A percentile compares a stretch with the other conserved stretches of the same genome.
Conservation (phyloP, 2,113 vertebrate genomes). For the Trinectes maculatus region DNA sequence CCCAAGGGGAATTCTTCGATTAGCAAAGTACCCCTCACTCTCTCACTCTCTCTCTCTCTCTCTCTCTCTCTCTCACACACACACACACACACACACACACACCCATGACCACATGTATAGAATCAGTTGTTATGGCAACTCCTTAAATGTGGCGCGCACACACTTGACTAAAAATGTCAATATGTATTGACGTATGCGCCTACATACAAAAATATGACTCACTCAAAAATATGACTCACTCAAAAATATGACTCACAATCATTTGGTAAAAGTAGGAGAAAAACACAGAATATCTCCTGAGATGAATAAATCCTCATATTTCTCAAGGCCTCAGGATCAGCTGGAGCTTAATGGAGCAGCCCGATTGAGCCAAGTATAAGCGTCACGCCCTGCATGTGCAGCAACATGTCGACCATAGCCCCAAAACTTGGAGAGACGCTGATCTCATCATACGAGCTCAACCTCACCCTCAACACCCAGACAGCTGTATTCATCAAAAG, state of each 20-base stretch:
- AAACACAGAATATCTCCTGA: neutral
- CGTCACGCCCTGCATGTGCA: slow-evolving; percentile 46
- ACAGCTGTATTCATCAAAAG: slow-evolving; percentile 14
- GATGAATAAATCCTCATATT: neutral
- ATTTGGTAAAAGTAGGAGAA: no score
- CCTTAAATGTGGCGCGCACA: slow-evolving; percentile 5
- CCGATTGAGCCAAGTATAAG: slow-evolving; percentile 1
- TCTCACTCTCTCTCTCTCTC: no score
- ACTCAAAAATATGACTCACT: no score
- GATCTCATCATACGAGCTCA: slow-evolving; percentile 49
- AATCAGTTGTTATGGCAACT: slow-evolving; percentile 40
- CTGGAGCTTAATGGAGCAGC: neutral
- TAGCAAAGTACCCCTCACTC: slow-evolving; percentile 16
- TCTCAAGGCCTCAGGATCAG: slow-evolving; percentile 9
- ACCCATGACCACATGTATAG: slow-evolving; percentile 21
- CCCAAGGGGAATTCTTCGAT: slow-evolving; percentile 44
- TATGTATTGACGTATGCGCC: neutral
- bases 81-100: slow-evolving; percentile 7
- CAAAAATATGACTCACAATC: no score
- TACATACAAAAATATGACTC: no score
- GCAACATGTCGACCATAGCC: slow-evolving; percentile 27
- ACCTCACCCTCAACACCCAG: slow-evolving; percentile 30
- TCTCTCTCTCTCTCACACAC: neutral
- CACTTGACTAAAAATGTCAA: neutral
- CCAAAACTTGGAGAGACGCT: slow-evolving; percentile 16